Evolutionary conservation across 2,888 invertebrate genomes (phyloP), one percentile per base, ranked within the genome.

Genomic region (Drosophila differens): DNA sequence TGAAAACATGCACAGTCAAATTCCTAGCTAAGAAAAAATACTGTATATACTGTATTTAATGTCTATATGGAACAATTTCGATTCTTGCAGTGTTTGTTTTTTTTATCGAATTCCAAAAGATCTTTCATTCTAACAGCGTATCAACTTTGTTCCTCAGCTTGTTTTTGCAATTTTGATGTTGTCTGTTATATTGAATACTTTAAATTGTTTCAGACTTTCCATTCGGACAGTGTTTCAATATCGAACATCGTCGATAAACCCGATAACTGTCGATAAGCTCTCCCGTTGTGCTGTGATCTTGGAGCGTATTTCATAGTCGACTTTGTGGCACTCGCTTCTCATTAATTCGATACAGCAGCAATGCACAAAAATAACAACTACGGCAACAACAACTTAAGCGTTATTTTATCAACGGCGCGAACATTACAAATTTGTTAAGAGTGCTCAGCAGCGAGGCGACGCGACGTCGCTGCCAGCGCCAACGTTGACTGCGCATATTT

Each of bases 371-470:
- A 22, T 16, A 22, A 44, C 57, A 52, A 62, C 25, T 44, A 62
- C 44, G 51, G 16, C 37, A 66, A 58, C 39, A 19, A 19, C 16
- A 63, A 61, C 37, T 54, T n/a, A 51, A 61, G 41, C 54, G 52
- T 49, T 51, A 52, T 79, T 78, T 66, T 64, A 25, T 64, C 55
- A 70, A 65, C 78, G 81, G 83, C 74, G 82, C 74, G 77, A 86
- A 82, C 52, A 32, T 73, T 69, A 86, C 84, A 86, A 85, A 85
- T 86, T 86, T 84, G 86, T 70, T 80, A 70, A 80, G 81, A 79
- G 79, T 85, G 82, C 84, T 86, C 81, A 65, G 55, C 70, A 57
- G 37, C 58, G 53, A 30, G n/a, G n/a, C n/a, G n/a, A n/a, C n/a
- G n/a, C n/a, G n/a, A n/a, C n/a, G 65, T 52, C 64, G 49, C 49